Conservation (phyloP, 2,113 vertebrate genomes). For the Tenrec ecaudatus region DNA sequence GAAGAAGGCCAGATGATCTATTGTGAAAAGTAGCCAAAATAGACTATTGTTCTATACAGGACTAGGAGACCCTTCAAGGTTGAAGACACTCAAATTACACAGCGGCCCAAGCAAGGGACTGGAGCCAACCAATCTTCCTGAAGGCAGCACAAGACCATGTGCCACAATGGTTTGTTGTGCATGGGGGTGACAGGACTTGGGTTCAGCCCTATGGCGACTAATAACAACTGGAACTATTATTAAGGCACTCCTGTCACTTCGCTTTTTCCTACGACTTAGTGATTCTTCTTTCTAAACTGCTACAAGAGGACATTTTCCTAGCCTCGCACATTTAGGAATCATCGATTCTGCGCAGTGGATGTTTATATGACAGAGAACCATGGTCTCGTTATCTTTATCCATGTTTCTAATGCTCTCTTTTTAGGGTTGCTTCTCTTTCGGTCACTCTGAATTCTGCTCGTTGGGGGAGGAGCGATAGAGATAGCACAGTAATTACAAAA, state of each 20-base stretch:
- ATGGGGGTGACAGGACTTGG: background rate
- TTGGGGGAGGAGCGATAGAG: background rate
- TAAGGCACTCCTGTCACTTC: background rate
- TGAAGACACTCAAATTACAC: background rate
- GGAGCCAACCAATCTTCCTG: too few species aligned
- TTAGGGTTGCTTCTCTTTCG: background rate
- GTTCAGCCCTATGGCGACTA: background rate
- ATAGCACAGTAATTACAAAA: background rate
- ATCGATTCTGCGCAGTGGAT: background rate
- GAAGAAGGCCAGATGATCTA: background rate
- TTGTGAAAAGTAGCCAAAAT: background rate
- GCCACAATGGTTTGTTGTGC: background rate
- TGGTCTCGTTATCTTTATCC: conserved; percentile 24
- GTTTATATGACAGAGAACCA: conserved; percentile 25
- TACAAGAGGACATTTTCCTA: background rate
- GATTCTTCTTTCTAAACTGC: conserved; percentile 13
- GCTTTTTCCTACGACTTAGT: conserved; percentile 21
- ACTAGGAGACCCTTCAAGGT: background rate
- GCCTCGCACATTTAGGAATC: background rate
- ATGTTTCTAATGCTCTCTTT: background rate
- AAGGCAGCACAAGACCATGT: background rate
- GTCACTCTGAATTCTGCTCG: background rate
- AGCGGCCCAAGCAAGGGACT: background rate
- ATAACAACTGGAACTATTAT: background rate
- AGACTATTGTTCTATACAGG: background rate